Conservation (phyloP, 2,888 invertebrate genomes). For the Cheilosia vernalis region DNA sequence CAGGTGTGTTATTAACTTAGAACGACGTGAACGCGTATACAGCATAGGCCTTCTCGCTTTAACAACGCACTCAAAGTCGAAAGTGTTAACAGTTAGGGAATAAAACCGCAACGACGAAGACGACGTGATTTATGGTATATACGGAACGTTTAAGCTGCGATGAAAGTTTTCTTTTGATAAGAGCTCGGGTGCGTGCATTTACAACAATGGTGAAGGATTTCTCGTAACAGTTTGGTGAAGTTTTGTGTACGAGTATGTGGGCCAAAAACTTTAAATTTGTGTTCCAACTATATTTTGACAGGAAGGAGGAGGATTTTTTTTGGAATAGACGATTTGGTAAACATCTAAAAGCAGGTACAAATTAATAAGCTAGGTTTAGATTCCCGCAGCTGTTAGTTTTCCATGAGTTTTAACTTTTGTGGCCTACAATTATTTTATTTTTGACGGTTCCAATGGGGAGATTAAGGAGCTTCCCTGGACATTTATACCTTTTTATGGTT, state of each 20-base stretch:
- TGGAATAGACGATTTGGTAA: too few species aligned
- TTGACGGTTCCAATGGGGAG: too few species aligned
- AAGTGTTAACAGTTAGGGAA: slow-evolving; percentile 3
- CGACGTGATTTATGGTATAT: slow-evolving; percentile 14
- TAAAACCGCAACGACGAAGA: neutral
- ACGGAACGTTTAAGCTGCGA: slow-evolving; percentile 6
- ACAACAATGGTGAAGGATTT: neutral
- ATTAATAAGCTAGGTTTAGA: too few species aligned
- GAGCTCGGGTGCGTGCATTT: neutral
- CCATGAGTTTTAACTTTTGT: too few species aligned
- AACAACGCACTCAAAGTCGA: neutral
- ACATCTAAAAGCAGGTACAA: too few species aligned
- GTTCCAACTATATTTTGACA: too few species aligned
- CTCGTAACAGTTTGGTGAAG: neutral
- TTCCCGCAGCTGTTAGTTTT: too few species aligned
- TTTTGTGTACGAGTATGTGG: neutral
- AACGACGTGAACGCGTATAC: slow-evolving; percentile 4
- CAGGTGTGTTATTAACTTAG: slow-evolving; percentile 24
- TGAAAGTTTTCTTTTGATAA: slow-evolving; percentile 9
- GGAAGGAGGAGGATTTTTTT: too few species aligned
- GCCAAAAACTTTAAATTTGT: too few species aligned
- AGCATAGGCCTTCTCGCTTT: slow-evolving; percentile 2
- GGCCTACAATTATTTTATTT: too few species aligned
- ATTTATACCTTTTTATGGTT: too few species aligned
- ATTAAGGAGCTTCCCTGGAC: too few species aligned